Conservation (phyloP, 1,140 invertebrate genomes). For the Oedothorax gibbosus region DNA sequence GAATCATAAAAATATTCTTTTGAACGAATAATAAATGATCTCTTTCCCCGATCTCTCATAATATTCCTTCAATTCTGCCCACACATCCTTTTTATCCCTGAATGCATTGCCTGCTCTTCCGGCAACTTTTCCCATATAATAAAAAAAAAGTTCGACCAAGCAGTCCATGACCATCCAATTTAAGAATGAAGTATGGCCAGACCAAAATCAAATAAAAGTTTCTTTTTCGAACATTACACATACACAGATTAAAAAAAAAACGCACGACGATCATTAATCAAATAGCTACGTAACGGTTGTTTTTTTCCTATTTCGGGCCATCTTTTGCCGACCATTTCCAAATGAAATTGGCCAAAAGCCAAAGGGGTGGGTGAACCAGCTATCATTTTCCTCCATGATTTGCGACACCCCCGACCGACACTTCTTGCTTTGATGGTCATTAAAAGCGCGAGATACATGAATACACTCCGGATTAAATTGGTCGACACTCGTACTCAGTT, state of each 20-base stretch:
- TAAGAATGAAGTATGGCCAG: slow-evolving; percentile 25
- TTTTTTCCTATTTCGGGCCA: slow-evolving; percentile 38
- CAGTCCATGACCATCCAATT: slow-evolving; percentile 45
- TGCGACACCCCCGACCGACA: slow-evolving; percentile 15
- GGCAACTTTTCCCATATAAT: neutral
- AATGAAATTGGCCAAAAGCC: slow-evolving; percentile 48
- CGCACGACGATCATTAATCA: slow-evolving; percentile 26
- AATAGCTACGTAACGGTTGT: slow-evolving; percentile 30
- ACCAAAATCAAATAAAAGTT: slow-evolving; percentile 46
- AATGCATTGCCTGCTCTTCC: neutral
- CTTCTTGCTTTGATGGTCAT: slow-evolving; percentile 32
- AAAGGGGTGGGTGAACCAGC: slow-evolving; percentile 33
- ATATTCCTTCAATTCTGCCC: neutral
- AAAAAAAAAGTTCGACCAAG: slow-evolving; percentile 1
- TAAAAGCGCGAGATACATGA: slow-evolving; percentile 13
- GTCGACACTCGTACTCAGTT: neutral
- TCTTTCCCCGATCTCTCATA: neutral
- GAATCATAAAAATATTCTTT: neutral
- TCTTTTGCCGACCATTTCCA: slow-evolving; percentile 31
- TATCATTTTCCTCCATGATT: slow-evolving; percentile 35
- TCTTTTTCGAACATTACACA: slow-evolving; percentile 5
- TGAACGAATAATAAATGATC: neutral
- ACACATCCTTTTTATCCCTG: slow-evolving; percentile 1
- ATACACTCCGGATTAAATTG: slow-evolving; percentile 3
- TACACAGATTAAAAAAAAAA: neutral